Evolutionary conservation across 2,888 invertebrate species (phyloP).

Genomic region (Coenonympha glycerion): DNA sequence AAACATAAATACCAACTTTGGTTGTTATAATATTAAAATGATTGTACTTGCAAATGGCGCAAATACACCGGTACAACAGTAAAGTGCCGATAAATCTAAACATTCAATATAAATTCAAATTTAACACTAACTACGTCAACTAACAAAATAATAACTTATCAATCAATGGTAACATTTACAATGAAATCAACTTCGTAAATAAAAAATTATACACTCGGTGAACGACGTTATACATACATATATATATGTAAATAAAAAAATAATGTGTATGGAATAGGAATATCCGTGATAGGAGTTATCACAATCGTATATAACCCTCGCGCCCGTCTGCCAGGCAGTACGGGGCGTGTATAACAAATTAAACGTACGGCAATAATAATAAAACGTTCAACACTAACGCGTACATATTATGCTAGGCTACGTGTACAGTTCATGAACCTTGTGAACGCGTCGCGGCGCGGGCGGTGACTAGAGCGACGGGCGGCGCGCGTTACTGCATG

Average conservation of each 20-base stretch:
- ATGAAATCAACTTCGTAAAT: constrained; percentile 59
- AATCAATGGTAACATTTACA: constrained; percentile 74
- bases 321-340: constrained; percentile 35
- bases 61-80: no score
- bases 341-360: no score
- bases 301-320: constrained; percentile 48
- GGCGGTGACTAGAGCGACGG: constrained; percentile 13
- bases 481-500: constrained; percentile 74
- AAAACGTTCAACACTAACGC: constrained; percentile 52
- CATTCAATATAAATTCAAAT: constrained; percentile 20
- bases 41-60: no score
- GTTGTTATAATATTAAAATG: constrained; percentile 40
- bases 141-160: constrained; percentile 64
- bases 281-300: constrained; percentile 69
- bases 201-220: constrained; percentile 49
- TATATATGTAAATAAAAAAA: constrained; percentile 66
- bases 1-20: constrained; percentile 46
- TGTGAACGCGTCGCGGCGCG: constrained; percentile 10
- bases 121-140: constrained; percentile 29
- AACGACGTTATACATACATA: constrained; percentile 49
- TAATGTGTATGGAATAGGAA: constrained; percentile 68
- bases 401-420: constrained; percentile 52
- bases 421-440: constrained; percentile 32
- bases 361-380: constrained; percentile 29
- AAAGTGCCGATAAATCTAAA: no score